Evolutionary conservation across 2,888 invertebrate species (phyloP), one percentile per base, ranked within the genome.

Genomic region (Oxyscelio sp.): DNA sequence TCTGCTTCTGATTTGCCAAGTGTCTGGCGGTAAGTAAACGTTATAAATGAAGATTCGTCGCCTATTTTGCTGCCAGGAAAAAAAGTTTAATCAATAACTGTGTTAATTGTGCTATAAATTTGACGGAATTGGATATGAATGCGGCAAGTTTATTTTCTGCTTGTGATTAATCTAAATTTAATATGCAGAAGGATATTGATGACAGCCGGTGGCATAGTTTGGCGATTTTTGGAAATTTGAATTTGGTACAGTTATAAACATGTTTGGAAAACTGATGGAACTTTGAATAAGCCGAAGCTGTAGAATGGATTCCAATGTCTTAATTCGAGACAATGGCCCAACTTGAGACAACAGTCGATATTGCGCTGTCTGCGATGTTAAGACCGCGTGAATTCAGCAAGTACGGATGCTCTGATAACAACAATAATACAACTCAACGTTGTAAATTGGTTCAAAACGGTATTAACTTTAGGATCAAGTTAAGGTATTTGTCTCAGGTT

Each of bases 1-100:
- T 92, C 95, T 98, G 78, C 96, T 97, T 88, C 95, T 98, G 77
- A 97, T 97, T 83, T 98, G 98, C 94, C 97, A 97, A 95, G 98
- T 98, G 78, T 95, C 96, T 89, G 98, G 98, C 95, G 98, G 98
- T 98, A 95, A 96, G 95, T 93, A 87, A 63, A 58, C 71, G 40
- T 83, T 70, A 82, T 79, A 79, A 82, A 85, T 84, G 79, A 75
- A 73, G 43, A 75, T 77, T 71, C 21, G 13, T 4, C 19, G 6
- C 21, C 38, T 15, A 52, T 45, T 22, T 27, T 31, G 17, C 56
- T 56, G 31, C 0, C 17, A n/a, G 22, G 34, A 8, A 56, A 65
- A 27, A 65, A 45, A 9, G 19, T 24, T 40, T 50, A 38, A 75
- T 48, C 58, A 66, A 43, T 22, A 17, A 13, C 19, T 61, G 24